Base-by-base conservation (phyloP, 2,113 vertebrate genomes). In the Hyperopisus bebe region DNA sequence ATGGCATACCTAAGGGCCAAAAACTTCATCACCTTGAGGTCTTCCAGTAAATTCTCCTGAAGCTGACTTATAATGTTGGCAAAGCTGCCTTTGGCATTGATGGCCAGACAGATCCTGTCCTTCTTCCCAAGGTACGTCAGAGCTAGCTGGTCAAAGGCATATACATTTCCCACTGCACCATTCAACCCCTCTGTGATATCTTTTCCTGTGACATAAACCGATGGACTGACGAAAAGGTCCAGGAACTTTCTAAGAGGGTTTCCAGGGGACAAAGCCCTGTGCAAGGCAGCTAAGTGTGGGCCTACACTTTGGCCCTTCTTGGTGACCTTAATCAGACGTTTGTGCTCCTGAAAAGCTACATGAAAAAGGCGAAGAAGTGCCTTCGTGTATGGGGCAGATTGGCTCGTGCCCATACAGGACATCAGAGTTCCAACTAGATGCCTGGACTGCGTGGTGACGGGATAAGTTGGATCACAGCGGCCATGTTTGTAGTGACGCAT, bases 401-500 rank as follows among this genome's bases (percentile, higher is more conserved):
- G 90, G 83, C 95, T 93, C 51, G 93, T 13, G 42, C 90, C 86
- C 96, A 91, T 39, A 8, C 85, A 55, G 50, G 85, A 53, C 24
- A 53, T 91, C 86, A 96, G 92, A 24, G 93, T 92, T 85, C 86
- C 82, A 9, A 94, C 90, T 15, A 96, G 92, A 89, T 94, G 93
- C 3, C 90, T 91, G 44, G 95, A 96, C 86, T 93, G 91, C 58
- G 70, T 90, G 27, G 94, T 95, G 53, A 94, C 44, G 35, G 96
- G 95, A 90, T 96, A 96, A 6, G 96, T 96, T 5, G 96, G 96
- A 92, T 96, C 96, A 90, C 96, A 96, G 31, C 96, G 95, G 58
- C 96, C 96, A 85, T 96, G 96, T 92, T 95, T 96, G 91, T 94
- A 96, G 92, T 96, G 96, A 4, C 96, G 95, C 95, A 96, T 95